A percentile compares a stretch with the other conserved stretches of the same genome.
Evolutionary conservation across 2,888 invertebrate genomes (phyloP).

Genomic region (Lucinisca nassula): DNA sequence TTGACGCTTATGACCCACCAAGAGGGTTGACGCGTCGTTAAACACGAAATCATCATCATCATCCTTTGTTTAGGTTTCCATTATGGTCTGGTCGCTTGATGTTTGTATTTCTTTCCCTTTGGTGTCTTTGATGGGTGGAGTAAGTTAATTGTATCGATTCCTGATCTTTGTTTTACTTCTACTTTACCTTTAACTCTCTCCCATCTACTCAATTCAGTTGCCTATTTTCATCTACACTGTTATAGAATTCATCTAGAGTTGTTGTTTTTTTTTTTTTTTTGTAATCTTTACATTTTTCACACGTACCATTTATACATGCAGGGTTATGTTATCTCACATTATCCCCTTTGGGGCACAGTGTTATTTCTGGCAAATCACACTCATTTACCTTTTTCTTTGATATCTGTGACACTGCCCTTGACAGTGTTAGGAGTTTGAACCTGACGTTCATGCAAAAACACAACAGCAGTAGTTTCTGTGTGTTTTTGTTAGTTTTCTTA

Average conservation of each 20-base stretch:
- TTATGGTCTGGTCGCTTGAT: too few species aligned
- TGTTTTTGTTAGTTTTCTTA: slow-evolving; percentile 33
- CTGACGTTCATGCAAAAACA: slow-evolving; percentile 62
- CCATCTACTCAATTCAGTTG: slow-evolving; percentile 45
- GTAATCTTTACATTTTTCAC: slow-evolving; percentile 49
- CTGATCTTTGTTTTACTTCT: too few species aligned
- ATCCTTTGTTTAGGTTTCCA: too few species aligned
- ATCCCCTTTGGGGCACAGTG: slow-evolving; percentile 63
- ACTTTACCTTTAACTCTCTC: too few species aligned
- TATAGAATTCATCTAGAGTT: slow-evolving; percentile 31
- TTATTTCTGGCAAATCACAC: slow-evolving; percentile 43
- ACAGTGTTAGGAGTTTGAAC: slow-evolving; percentile 58
- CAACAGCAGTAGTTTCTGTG: slow-evolving; percentile 65
- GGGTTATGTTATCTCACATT: slow-evolving; percentile 35
- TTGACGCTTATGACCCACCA: too few species aligned
- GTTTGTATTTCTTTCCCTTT: too few species aligned
- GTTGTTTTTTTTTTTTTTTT: too few species aligned
- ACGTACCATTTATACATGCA: slow-evolving; percentile 54
- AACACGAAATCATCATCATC: too few species aligned
- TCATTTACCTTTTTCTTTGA: slow-evolving; percentile 44
- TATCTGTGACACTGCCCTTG: slow-evolving; percentile 2
- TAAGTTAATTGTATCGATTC: too few species aligned
- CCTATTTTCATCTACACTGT: slow-evolving; percentile 22
- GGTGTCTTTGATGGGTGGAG: too few species aligned
- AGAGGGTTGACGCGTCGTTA: too few species aligned